Evolutionary conservation across 2,888 invertebrate genomes (phyloP).

Genomic region (Pyrocoelia pectoralis): DNA sequence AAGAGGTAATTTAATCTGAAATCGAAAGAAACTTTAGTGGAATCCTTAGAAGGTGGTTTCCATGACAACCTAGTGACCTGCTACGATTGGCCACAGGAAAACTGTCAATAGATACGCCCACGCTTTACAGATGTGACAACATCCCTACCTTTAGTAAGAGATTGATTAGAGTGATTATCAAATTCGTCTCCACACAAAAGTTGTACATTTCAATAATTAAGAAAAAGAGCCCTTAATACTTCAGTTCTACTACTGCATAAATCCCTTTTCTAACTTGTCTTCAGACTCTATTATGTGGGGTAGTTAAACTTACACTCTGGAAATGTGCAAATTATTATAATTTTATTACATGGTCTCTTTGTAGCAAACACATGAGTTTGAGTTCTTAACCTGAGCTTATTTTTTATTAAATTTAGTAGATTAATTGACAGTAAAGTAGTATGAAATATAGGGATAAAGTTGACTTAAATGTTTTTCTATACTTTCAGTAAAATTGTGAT

Average conservation of each 20-base stretch:
- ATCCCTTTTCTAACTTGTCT: not conserved
- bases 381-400: too few species aligned
- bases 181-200: slow-evolving; percentile 19
- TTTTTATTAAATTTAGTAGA: too few species aligned
- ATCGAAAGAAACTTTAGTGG: slow-evolving; percentile 41
- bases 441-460: too few species aligned
- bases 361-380: too few species aligned
- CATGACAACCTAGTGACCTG: slow-evolving; percentile 49
- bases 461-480: too few species aligned
- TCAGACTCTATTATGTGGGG: too few species aligned
- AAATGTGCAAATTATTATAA: too few species aligned
- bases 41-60: slow-evolving; percentile 48
- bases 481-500: too few species aligned
- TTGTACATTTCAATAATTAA: slow-evolving; percentile 17
- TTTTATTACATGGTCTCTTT: too few species aligned
- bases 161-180: slow-evolving; percentile 23
- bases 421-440: too few species aligned
- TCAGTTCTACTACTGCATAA: not conserved
- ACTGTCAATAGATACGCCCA: slow-evolving; percentile 50
- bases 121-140: slow-evolving; percentile 35
- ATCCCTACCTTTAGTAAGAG: slow-evolving; percentile 32
- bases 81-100: slow-evolving; percentile 49
- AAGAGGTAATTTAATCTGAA: slow-evolving; percentile 38
- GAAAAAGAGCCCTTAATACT: not conserved
- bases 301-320: too few species aligned